Evolutionary conservation across 2,797 vertebrate species (phyloP).

Genomic region (Delichon dasypus): DNA sequence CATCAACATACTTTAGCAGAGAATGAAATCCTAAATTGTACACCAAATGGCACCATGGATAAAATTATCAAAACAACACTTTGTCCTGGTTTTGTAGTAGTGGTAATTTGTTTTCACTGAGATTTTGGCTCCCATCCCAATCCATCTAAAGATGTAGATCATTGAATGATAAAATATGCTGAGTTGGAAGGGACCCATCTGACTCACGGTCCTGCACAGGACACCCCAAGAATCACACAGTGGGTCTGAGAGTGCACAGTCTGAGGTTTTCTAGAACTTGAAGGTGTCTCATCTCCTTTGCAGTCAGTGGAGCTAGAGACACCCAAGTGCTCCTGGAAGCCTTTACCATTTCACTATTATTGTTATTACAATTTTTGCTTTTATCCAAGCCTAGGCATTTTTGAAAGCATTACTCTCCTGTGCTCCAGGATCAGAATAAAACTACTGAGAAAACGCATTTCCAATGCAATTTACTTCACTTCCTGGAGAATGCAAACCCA

Average conservation of each 20-base stretch:
- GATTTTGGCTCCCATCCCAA: background rate
- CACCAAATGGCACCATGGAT: background rate
- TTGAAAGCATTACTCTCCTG: background rate
- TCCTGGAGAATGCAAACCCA: slow-evolving; percentile 62
- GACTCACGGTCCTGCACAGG: background rate
- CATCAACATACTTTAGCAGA: background rate
- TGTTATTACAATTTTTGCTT: background rate
- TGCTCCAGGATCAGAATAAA: background rate
- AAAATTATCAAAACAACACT: background rate
- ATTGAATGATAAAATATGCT: background rate
- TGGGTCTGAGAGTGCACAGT: background rate
- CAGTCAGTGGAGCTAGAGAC: background rate
- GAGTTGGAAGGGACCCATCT: background rate
- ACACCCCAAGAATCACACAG: background rate
- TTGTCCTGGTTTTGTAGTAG: background rate
- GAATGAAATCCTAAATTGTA: background rate
- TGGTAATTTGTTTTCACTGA: background rate
- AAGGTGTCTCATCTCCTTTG: background rate
- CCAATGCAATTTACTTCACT: slow-evolving; percentile 35
- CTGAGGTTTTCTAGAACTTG: background rate
- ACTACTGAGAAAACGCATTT: background rate
- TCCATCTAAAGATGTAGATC: background rate
- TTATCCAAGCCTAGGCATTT: background rate
- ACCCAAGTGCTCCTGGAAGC: background rate
- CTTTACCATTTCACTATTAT: background rate